phyloP scores from a whole-genome alignment of 64 coral and sea anemone genomes.

The Pocillopora verrucosa region DNA sequence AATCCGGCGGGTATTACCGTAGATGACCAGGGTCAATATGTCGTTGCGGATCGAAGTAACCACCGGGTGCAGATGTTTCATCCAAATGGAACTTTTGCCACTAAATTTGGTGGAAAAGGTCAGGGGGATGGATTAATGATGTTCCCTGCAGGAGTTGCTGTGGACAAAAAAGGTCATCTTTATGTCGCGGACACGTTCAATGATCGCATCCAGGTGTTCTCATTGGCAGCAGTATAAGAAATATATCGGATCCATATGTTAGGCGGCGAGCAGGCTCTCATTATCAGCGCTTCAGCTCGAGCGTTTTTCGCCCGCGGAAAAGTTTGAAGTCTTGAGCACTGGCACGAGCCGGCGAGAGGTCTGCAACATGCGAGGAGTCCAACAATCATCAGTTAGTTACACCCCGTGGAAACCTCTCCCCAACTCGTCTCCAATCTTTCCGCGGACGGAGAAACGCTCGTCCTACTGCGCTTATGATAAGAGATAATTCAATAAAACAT shows the following conservation, averaged over 20 bases:
- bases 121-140: constrained; percentile 69
- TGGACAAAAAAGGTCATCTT: constrained; percentile 53
- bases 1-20: constrained; percentile 75
- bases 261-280: not conserved
- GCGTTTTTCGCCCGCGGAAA: no score
- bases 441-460: no score
- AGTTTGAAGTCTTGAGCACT: no score
- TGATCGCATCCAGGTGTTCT: constrained; percentile 76
- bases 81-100: constrained; percentile 68
- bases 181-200: constrained; percentile 85
- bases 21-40: constrained; percentile 65
- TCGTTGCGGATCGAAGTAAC: constrained; percentile 74
- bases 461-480: no score
- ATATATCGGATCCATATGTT: not conserved
- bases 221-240: constrained; percentile 58
- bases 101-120: constrained; percentile 81
- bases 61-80: constrained; percentile 81
- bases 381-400: no score
- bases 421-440: no score
- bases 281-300: no score
- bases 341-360: no score
- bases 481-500: no score
- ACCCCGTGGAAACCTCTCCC: no score
- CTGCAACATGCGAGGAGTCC: no score
- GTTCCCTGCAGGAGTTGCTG: constrained; percentile 74